These are phyloP conservation scores for Psilopsiagon aymara DNA, from an alignment of 2,113 vertebrate species.

Conservation along the genomic window DNA sequence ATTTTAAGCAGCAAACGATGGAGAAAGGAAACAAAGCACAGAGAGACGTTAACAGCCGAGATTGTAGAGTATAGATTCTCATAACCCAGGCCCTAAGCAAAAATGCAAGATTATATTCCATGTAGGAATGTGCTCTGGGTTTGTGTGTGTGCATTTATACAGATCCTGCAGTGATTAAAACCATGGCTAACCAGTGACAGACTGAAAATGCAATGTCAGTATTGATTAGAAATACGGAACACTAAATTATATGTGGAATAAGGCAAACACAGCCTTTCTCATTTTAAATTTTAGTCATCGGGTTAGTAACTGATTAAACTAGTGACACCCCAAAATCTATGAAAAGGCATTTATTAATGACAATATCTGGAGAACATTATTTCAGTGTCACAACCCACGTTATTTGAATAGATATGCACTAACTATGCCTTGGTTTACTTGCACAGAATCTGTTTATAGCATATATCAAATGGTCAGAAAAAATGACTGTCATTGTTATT, in stretches of 20 bases:
- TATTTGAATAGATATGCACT: neutral
- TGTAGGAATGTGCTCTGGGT: neutral
- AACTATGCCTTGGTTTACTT: neutral
- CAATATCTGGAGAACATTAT: neutral
- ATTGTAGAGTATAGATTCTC: neutral
- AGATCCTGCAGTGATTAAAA: neutral
- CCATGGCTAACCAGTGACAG: neutral
- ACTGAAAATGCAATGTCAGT: neutral
- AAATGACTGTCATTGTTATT: conserved; percentile 37
- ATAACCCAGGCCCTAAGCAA: neutral
- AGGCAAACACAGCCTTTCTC: neutral
- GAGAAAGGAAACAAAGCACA: neutral
- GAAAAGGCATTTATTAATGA: neutral
- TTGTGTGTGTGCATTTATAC: neutral
- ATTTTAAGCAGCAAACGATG: neutral
- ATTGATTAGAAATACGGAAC: neutral
- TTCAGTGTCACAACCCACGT: neutral
- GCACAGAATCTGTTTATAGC: neutral
- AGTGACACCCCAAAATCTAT: neutral
- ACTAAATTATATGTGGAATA: neutral
- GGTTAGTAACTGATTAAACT: neutral
- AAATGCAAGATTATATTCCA: neutral
- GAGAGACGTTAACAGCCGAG: neutral
- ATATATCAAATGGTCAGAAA: neutral
- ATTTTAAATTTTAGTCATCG: neutral